phyloP scores from a whole-genome alignment of 2,888 invertebrate species.

The Hipparchia semele region DNA sequence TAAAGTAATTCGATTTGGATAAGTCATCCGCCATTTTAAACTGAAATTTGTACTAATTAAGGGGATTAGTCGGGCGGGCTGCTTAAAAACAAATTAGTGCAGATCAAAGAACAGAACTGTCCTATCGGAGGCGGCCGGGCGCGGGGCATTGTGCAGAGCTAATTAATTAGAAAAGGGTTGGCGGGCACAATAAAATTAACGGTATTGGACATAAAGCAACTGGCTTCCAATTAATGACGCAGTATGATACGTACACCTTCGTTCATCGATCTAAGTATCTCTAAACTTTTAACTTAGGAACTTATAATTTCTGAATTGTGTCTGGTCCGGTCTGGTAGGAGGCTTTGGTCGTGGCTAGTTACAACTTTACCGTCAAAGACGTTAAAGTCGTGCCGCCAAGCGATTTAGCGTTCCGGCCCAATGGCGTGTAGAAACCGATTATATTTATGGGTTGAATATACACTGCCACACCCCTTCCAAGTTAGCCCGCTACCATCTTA shows the following conservation, averaged over 20 bases:
- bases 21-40: conserved; percentile 18
- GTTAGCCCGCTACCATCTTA: too few relatives aligned
- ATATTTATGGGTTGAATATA: too few relatives aligned
- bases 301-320: too few relatives aligned
- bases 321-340: too few relatives aligned
- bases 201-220: conserved; percentile 25
- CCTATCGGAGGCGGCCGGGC: conserved; percentile 20
- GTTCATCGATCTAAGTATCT: background rate
- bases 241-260: background rate
- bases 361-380: too few relatives aligned
- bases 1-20: conserved; percentile 21
- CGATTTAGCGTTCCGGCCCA: too few relatives aligned
- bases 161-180: conserved; percentile 39
- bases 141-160: conserved; percentile 28
- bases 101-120: conserved; percentile 27
- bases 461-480: too few relatives aligned
- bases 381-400: too few relatives aligned
- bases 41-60: conserved; percentile 22
- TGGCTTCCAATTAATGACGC: conserved; percentile 13
- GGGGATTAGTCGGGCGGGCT: conserved; percentile 11
- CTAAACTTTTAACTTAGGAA: background rate
- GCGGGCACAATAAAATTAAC: conserved; percentile 30
- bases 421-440: too few relatives aligned
- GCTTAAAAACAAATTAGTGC: conserved; percentile 18
- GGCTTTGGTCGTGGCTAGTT: too few relatives aligned